Evolutionary conservation across 2,113 vertebrate genomes (phyloP).

Genomic region (Thinocorus orbignyianus): DNA sequence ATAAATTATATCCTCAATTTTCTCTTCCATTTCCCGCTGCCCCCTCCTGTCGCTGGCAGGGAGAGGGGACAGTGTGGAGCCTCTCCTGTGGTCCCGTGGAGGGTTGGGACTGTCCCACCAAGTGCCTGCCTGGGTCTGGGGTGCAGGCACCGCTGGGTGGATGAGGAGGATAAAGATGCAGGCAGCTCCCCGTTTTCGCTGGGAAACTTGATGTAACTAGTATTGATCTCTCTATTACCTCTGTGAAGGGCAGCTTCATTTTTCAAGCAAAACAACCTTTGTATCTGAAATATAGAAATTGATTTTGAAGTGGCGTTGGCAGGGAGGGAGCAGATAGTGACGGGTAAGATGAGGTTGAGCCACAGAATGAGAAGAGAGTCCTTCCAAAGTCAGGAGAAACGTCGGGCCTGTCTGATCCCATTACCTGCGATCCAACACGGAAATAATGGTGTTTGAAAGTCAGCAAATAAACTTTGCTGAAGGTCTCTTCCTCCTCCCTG

Average conservation of each 20-base stretch:
- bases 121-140: neutral
- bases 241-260: slow-evolving; percentile 57
- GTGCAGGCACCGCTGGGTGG: neutral
- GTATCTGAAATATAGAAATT: slow-evolving; percentile 2
- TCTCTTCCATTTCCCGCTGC: slow-evolving; percentile 25
- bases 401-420: neutral
- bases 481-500: neutral
- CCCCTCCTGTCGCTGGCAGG: slow-evolving; percentile 16
- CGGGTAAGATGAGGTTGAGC: neutral
- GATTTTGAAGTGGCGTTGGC: neutral
- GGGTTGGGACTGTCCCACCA: neutral
- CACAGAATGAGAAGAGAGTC: neutral
- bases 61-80: neutral
- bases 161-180: neutral
- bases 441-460: neutral
- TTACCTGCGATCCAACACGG: neutral
- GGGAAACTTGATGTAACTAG: neutral
- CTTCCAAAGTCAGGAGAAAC: neutral
- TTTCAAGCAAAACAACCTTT: slow-evolving; percentile 56
- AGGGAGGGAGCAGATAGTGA: neutral
- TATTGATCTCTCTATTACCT: slow-evolving; percentile 62
- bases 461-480: neutral
- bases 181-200: neutral
- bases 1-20: slow-evolving; percentile 52
- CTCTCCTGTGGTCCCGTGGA: neutral